phyloP scores from a whole-genome alignment of 2,888 invertebrate species.

The Chloromyia formosa region DNA sequence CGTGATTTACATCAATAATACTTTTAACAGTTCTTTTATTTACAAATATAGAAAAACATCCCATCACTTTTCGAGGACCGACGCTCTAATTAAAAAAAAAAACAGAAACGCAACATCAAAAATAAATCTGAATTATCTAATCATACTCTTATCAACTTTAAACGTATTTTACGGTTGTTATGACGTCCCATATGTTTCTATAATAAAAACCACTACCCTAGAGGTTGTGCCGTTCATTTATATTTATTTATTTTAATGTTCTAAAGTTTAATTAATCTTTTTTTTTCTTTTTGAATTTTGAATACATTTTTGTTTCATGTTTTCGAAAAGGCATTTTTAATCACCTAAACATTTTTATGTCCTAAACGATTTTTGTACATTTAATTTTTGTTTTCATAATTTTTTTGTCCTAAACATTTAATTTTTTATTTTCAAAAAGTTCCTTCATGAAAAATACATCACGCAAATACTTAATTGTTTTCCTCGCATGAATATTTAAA shows the following conservation, averaged over 20 bases:
- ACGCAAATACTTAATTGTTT: background rate
- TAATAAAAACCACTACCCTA: slow-evolving; percentile 48
- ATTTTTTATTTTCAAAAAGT: slow-evolving; percentile 38
- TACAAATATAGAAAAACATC: background rate
- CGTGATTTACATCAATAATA: slow-evolving; percentile 25
- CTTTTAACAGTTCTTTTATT: slow-evolving; percentile 6
- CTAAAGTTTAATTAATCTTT: slow-evolving; percentile 45
- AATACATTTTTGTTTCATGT: slow-evolving; percentile 41
- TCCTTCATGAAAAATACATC: background rate
- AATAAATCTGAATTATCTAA: slow-evolving; percentile 1
- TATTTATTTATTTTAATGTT: slow-evolving; percentile 42
- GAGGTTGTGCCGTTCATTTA: slow-evolving; percentile 49
- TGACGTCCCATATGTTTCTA: background rate
- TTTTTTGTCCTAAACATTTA: slow-evolving; percentile 44
- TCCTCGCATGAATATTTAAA: too few relatives aligned
- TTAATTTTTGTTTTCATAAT: slow-evolving; percentile 38
- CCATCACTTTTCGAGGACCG: background rate
- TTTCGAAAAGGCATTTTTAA: slow-evolving; percentile 49
- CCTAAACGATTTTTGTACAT: slow-evolving; percentile 41
- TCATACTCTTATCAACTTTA: background rate
- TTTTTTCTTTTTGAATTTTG: slow-evolving; percentile 47
- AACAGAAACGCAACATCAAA: background rate
- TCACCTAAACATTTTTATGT: slow-evolving; percentile 43
- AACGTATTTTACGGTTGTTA: slow-evolving; percentile 7
- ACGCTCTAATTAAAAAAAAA: background rate